Evolutionary conservation across 2,113 vertebrate genomes (phyloP), one percentile per base, ranked within the genome.

Genomic region (Parus major): DNA sequence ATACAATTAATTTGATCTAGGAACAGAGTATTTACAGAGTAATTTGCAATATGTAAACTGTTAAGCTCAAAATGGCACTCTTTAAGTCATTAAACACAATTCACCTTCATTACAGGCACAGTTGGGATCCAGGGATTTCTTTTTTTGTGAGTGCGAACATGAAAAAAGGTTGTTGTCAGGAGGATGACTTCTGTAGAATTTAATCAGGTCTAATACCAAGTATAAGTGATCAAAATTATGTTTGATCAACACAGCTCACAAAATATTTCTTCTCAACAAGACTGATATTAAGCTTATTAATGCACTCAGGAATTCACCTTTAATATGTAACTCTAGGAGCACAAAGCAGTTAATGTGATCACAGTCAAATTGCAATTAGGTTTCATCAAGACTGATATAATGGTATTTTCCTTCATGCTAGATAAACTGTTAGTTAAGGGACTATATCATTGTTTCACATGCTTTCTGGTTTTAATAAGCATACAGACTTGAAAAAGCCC

Each of bases 91-190:
- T 95, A 93, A 94, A 90, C 46, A 92, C 80, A 88, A 93, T 97
- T 96, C 93, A 94, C 94, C 88, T 96, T 96, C 93, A 91, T 97
- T 97, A 93, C 42, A 76, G 87, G 90, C 96, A 92, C 95, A 96
- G 96, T 77, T 88, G 93, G 87, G 91, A 94, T 90, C 76, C 80
- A 71, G 76, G 68, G 94, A 76, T 89, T 95, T 88, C 50, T 90
- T 84, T 91, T 61, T 91, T 82, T 78, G 47, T 63, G 66, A 73
- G n/a, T 41, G 68, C 47, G 85, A 95, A 73, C 22, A 69, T 69
- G 52, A 86, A 78, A 88, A 94, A 72, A 36, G 11, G 60, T 73
- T 86, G 35, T 82, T 92, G 89, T 61, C 57, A 91, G 56, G 50
- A 93, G 57, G 77, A 87, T 86, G 77, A 92, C 60, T 94, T 92